Evolutionary conservation across 2,797 vertebrate genomes (phyloP).

Genomic region (Nothura maculosa): DNA sequence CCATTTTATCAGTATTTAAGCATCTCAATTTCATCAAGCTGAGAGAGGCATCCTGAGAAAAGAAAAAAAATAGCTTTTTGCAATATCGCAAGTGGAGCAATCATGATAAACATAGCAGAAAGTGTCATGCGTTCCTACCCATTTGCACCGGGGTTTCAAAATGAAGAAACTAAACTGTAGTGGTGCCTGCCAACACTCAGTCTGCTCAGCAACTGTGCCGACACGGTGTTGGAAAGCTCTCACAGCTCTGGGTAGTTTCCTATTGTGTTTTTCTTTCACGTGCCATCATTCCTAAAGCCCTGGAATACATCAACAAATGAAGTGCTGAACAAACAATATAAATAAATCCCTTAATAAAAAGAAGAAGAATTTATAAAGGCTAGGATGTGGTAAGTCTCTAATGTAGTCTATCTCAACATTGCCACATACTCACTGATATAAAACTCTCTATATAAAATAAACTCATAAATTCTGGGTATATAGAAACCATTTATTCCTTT

Average conservation of each 20-base stretch:
- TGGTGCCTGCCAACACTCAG: background rate
- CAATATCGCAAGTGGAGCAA: background rate
- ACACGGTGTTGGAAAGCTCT: background rate
- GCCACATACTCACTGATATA: background rate
- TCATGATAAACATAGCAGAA: background rate
- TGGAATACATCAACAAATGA: conserved; percentile 4
- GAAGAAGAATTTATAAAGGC: background rate
- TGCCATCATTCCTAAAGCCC: conserved; percentile 3
- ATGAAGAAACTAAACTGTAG: background rate
- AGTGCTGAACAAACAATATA: background rate
- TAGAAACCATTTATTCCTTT: conserved; percentile 7
- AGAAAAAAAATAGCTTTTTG: background rate
- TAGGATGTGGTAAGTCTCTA: background rate
- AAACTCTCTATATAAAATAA: background rate
- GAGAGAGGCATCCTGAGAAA: background rate
- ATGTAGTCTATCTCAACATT: background rate
- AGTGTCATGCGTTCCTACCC: background rate
- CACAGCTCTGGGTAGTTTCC: background rate
- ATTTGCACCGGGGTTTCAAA: background rate
- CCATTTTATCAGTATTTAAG: background rate
- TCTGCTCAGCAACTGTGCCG: background rate
- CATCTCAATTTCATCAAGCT: background rate
- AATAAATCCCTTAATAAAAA: background rate
- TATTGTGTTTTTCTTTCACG: conserved; percentile 1
- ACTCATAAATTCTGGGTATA: background rate